Evolutionary conservation across 2,113 vertebrate species (phyloP).

Genomic region (Sclerurus mexicanus): DNA sequence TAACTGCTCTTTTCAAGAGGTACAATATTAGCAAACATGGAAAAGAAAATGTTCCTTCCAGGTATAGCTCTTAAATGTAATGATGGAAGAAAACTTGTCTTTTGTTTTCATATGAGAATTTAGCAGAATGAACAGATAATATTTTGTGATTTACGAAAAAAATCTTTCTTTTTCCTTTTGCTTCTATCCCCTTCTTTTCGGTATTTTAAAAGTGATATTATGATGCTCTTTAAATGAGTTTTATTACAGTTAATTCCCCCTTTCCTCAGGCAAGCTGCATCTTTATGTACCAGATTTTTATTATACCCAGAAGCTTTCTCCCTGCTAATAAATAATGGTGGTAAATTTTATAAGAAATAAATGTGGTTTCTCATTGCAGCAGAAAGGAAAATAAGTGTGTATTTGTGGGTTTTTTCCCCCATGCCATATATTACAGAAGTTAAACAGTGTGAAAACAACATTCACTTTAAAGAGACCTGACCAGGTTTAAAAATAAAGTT

Average conservation of each 20-base stretch:
- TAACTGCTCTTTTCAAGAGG: neutral
- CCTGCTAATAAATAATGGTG: slow-evolving; percentile 53
- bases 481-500: neutral
- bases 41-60: neutral
- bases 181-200: neutral
- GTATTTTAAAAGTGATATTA: neutral
- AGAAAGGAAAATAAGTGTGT: neutral
- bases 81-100: neutral
- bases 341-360: slow-evolving; percentile 19
- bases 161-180: neutral
- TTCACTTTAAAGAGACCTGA: neutral
- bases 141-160: neutral
- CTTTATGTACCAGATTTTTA: slow-evolving; percentile 7
- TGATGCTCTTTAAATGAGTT: neutral
- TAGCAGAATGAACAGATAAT: neutral
- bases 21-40: neutral
- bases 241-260: slow-evolving; percentile 11
- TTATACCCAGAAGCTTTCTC: slow-evolving; percentile 43
- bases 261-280: neutral
- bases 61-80: neutral
- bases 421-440: neutral
- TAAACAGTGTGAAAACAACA: neutral
- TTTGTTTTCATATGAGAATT: neutral
- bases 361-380: neutral
- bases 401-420: neutral